Conservation (phyloP, 2,113 vertebrate species). For the Stegastes partitus region DNA sequence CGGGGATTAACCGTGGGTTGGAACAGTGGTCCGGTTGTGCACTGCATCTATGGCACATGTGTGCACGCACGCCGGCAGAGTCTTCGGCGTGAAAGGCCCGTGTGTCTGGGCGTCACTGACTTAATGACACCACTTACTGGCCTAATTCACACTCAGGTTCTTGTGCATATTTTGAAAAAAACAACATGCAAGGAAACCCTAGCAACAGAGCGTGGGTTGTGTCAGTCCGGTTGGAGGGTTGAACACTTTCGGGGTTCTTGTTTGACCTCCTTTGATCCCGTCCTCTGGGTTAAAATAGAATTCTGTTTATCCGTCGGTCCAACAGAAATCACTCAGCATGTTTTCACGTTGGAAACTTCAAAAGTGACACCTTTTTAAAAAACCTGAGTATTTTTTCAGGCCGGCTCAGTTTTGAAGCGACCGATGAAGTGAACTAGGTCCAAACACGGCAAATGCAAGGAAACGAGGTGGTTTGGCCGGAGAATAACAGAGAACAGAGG, state of each 20-base stretch:
- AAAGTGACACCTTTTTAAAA: slow-evolving; percentile 47
- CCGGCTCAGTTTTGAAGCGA: background rate
- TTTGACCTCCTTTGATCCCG: slow-evolving; percentile 62
- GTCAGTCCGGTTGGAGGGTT: slow-evolving; percentile 41
- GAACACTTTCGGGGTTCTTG: slow-evolving; percentile 43
- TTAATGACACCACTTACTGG: slow-evolving; percentile 84
- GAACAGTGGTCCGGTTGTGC: slow-evolving; percentile 81
- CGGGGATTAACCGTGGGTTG: slow-evolving; percentile 44
- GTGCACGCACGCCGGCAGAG: slow-evolving; percentile 64
- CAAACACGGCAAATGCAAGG: slow-evolving; percentile 55
- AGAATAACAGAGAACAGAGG: slow-evolving; percentile 20
- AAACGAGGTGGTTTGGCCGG: slow-evolving; percentile 23
- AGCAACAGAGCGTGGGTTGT: slow-evolving; percentile 81
- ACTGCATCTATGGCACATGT: slow-evolving; percentile 78
- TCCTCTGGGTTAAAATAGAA: slow-evolving; percentile 46
- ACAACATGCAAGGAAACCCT: slow-evolving; percentile 66
- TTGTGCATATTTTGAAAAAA: slow-evolving; percentile 75
- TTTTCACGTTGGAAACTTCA: slow-evolving; percentile 33
- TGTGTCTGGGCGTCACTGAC: slow-evolving; percentile 75
- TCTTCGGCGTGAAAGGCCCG: slow-evolving; percentile 73
- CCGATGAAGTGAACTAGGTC: slow-evolving; percentile 27
- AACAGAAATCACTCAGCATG: slow-evolving; percentile 20
- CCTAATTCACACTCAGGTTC: slow-evolving; percentile 80
- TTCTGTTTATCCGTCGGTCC: slow-evolving; percentile 43
- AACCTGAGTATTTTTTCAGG: slow-evolving; percentile 15